A percentile compares a stretch with the other conserved stretches of the same genome.
phyloP scores from a whole-genome alignment of 37 sponge, comb jelly and placozoan species.

The Mnemiopsis leidyi region DNA sequence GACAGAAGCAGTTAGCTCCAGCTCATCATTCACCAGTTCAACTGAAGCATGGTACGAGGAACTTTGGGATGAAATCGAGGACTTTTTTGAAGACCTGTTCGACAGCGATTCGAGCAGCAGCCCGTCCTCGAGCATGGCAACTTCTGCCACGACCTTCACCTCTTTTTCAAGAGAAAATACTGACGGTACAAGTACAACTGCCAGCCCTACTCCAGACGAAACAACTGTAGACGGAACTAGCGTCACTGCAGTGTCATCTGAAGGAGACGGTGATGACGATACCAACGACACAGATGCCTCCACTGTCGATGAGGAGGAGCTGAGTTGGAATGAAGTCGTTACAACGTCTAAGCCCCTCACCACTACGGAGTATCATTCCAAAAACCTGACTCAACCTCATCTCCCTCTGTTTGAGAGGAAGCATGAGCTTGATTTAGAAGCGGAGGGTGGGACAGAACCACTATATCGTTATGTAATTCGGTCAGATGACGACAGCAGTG shows the following conservation, averaged over 20 bases:
- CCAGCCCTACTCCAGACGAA: neutral
- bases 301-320: neutral
- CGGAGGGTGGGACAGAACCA: neutral
- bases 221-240: neutral
- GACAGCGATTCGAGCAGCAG: neutral
- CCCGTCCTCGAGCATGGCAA: neutral
- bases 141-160: neutral
- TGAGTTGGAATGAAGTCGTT: neutral
- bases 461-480: neutral
- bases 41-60: neutral
- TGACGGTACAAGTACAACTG: neutral
- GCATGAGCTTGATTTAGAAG: neutral
- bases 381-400: neutral
- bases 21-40: neutral
- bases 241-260: neutral
- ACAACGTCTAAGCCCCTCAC: too few relatives aligned
- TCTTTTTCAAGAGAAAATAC: neutral
- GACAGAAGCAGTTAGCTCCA: neutral
- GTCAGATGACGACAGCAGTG: neutral
- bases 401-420: neutral
- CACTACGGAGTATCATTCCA: neutral
- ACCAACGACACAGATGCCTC: neutral
- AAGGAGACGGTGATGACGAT: neutral
- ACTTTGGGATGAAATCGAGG: neutral
- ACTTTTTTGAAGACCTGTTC: neutral